Evolutionary conservation across 1,140 invertebrate genomes (phyloP), one percentile per base, ranked within the genome.

Genomic region (Idris sp.): DNA sequence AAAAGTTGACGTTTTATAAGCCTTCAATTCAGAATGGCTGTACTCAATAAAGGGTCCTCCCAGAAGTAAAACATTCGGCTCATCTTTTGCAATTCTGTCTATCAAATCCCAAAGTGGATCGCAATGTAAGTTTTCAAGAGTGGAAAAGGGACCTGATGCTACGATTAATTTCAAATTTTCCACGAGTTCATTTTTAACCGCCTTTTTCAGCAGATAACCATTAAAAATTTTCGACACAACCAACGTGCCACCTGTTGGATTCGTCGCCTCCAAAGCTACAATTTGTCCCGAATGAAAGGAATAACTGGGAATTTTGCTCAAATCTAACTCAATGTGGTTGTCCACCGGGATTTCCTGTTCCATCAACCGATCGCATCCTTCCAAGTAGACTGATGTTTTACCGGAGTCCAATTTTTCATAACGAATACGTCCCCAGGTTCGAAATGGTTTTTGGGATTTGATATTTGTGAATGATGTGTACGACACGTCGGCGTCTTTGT

Each of bases 211-310:
- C n/a, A 79, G 77, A 1, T 86, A 88, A 36, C 91, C 90, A 2
- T 84, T 80, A 79, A 89, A 91, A 4, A 96, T 81, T 74, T 93
- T 90, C 4, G 91, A 90, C 0, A 90, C 92, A n/a, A 92, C 79
- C 30, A 96, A 88, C 14, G 86, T 89, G 67, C 92, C 90, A 0
- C 92, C 93, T 2, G 90, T 89, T 1, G 90, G 90, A 83, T 95
- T 94, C 0, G 89, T 86, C 0, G 94, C 95, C 33, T 91, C 89
- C 22, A 94, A 89, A 1, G 92, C 91, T 6, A 96, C 90, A 13
- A 96, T 90, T 89, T 97, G 95, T 0, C 96, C 96, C 2, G 96
- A 93, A 81, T 95, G 97, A 7, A 97, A 81, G 0, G 93, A 92
- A 77, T 92, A 95, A 31, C 92, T 89, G 22, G 90, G 88, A 5